A percentile compares a stretch with the other conserved stretches of the same genome.
These are phyloP conservation scores for Phrixothrix hirtus DNA, from an alignment of 2,888 invertebrate species.

Conservation along the genomic window DNA sequence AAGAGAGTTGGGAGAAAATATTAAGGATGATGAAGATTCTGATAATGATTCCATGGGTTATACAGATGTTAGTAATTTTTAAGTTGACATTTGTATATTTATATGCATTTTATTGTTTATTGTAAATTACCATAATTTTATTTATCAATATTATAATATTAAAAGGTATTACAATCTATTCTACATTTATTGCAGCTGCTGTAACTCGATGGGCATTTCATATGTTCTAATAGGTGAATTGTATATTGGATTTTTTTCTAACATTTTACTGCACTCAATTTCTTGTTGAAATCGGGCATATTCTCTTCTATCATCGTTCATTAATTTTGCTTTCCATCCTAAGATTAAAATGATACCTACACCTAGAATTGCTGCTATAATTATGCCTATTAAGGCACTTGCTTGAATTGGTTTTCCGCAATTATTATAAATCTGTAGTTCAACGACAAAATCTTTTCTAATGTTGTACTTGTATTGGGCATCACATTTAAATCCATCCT, in stretches of 20 bases:
- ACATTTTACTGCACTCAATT: constrained; percentile 5
- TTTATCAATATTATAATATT: no score
- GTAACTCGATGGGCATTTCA: constrained; percentile 39
- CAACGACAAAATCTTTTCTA: constrained; percentile 9
- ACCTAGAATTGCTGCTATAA: constrained; percentile 35
- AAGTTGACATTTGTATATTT: constrained; percentile 7
- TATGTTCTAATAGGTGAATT: constrained; percentile 41
- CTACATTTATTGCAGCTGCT: constrained; percentile 2
- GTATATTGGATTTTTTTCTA: constrained; percentile 63
- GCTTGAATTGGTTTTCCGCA: constrained; percentile 41
- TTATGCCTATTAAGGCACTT: constrained; percentile 34
- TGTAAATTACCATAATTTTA: no score
- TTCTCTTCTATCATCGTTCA: constrained; percentile 28
- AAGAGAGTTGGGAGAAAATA: constrained; percentile 50
- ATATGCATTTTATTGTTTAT: constrained; percentile 1
- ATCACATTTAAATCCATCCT: constrained; percentile 23
- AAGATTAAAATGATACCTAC: constrained; percentile 40
- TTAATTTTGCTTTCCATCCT: constrained; percentile 42
- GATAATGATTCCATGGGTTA: constrained; percentile 44
- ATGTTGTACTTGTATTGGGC: constrained; percentile 32
- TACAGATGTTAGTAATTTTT: constrained; percentile 15
- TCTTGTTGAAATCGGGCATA: constrained; percentile 27
- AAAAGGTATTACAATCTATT: no score
- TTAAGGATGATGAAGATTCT: constrained; percentile 50
- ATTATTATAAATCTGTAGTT: constrained; percentile 29